Evolutionary conservation across 2,888 invertebrate genomes (phyloP), one percentile per base, ranked within the genome.

Genomic region (Rhorus exstirpatorius): DNA sequence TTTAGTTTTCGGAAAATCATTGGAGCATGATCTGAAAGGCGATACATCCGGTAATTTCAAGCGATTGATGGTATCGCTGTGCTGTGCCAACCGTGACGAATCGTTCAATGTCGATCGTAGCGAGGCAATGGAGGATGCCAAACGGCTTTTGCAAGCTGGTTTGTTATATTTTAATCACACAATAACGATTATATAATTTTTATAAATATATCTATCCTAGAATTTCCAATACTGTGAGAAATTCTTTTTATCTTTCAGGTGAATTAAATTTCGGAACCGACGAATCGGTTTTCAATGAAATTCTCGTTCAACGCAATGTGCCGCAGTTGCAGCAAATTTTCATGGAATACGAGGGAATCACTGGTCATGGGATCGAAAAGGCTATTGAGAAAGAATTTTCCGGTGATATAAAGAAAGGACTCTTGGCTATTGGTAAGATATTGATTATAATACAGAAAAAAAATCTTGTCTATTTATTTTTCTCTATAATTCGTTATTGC

Each of bases 31-130:
- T 91, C 93, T 99, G 26, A 95, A 95, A 84, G 96, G 96, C 65
- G 99, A 99, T 92, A 98, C 98, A 1, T 97, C 97, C 61, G 99
- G 99, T 12, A 96, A 96, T 90, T 99, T 99, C 94, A 96, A 97
- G 92, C 95, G 98, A 72, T 94, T 99, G 51, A 95, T 99, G 94
- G 96, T 98, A 24, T 97, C 98, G 31, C 93, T 98, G 14, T 96
- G 96, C 89, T 96, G 96, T 91, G 97, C 96, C 53, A 96, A 96
- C 89, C 94, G 98, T 87, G 96, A 97, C 91, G 99, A 99, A 93
- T 96, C 96, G 86, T 95, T 96, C 90, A 94, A 95, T 12, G 94
- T 96, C 3, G 96, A 98, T 93, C 95, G 94, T 49, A 94, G 94
- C 7, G 94, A 93, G 84, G 98, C 98, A 19, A 94, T 96, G 83